Conservation (phyloP, 2,888 invertebrate genomes). For the Euplagia quadripunctaria region DNA sequence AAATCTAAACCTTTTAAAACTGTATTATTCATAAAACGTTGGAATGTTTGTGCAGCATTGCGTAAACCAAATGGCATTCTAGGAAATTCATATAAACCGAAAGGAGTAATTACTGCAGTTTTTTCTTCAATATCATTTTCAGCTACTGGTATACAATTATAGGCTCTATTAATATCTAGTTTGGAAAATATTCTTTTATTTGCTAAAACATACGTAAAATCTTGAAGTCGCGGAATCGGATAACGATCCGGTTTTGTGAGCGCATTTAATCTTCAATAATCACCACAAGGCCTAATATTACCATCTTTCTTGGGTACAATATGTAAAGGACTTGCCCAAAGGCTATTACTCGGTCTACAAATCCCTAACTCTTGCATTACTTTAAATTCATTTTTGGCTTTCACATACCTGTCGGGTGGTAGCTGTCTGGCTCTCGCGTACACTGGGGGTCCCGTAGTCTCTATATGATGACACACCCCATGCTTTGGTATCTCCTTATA, state of each 20-base stretch:
- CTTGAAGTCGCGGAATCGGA: background rate
- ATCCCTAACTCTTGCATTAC: background rate
- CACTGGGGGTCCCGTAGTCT: background rate
- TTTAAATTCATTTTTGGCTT: background rate
- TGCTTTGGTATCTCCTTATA: background rate
- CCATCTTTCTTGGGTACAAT: background rate
- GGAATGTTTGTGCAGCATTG: background rate
- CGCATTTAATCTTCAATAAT: background rate
- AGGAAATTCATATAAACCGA: background rate
- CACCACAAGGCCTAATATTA: background rate
- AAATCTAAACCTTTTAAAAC: no score
- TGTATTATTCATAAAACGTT: background rate
- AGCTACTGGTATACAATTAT: background rate
- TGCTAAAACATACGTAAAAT: background rate
- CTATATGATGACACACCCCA: background rate
- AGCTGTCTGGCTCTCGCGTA: background rate
- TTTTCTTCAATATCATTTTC: background rate
- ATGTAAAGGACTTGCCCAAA: background rate
- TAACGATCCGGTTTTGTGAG: background rate
- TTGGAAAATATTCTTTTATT: background rate
- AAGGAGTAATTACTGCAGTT: background rate
- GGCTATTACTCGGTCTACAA: background rate
- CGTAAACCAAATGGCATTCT: background rate
- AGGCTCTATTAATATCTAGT: background rate
- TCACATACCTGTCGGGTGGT: background rate